Base-by-base conservation (phyloP, 2,797 vertebrate species). In the Pseudotriccus pelzelni region DNA sequence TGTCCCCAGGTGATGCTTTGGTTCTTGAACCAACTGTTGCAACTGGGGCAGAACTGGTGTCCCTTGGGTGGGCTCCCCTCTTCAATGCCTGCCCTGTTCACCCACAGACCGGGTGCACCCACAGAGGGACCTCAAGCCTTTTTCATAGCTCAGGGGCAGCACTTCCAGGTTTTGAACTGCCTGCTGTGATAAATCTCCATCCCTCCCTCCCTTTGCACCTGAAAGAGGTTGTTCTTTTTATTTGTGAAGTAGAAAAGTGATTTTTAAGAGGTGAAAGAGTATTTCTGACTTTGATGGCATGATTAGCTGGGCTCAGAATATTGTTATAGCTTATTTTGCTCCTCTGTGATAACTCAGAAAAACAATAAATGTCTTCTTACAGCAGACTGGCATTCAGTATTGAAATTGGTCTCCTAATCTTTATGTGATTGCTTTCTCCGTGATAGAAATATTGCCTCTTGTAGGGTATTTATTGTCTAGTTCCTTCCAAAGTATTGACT, bases 401-500 rank as follows among this genome's bases (percentile, higher is more conserved):
- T 97, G 96, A 98, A 98, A 98, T 98, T 95, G 96, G 95, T 96
- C 94, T 96, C 96, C 97, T 98, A 98, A 98, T 98, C 98, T 98
- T 98, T 98, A 98, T 98, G 97, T 96, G 97, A 98, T 98, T 98
- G 97, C 97, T 96, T 98, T 98, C 96, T 96, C 92, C 32, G 28
- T 97, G 98, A 98, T 97, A 97, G 97, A 98, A 98, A 98, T 98
- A 98, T 97, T 97, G 97, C 96, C 96, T 98, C 97, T 95, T 94
- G 92, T 93, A 89, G 95, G 92, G 94, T 98, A 98, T 98, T 98
- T 98, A 98, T 98, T 96, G 97, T 97, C 98, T 81, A 84, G 97
- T 98, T 98, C 97, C 97, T 97, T 97, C 97, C 96, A 97, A 97
- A 98, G 97, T 98, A 98, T 98, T 98, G 98, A 98, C 98, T 98